A percentile compares a stretch with the other conserved stretches of the same genome.
Evolutionary conservation across 2,888 invertebrate genomes (phyloP).

Genomic region (Sisyra nigra): DNA sequence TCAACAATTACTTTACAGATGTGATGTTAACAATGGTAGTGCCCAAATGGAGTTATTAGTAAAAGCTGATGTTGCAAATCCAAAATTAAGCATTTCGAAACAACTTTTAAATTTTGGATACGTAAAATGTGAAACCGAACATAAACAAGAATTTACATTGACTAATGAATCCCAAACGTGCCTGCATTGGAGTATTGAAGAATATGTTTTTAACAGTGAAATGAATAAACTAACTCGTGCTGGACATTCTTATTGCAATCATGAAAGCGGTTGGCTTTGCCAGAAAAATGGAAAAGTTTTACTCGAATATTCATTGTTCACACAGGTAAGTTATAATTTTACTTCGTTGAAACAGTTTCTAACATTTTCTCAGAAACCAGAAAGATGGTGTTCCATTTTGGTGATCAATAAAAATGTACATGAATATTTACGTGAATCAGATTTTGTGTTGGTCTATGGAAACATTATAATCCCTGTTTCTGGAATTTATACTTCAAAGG

Average conservation of each 20-base stretch:
- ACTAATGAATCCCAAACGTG: background rate
- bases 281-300: background rate
- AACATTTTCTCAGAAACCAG: conserved; percentile 1
- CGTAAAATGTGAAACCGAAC: background rate
- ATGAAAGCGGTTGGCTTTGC: too few species aligned
- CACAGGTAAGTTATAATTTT: background rate
- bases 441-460: conserved; percentile 5
- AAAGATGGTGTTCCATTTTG: conserved; percentile 5
- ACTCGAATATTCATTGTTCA: conserved; percentile 2
- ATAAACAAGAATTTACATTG: background rate
- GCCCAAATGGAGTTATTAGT: background rate
- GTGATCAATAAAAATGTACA: background rate
- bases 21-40: background rate
- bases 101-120: conserved; percentile 6
- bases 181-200: conserved; percentile 4
- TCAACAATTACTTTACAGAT: background rate
- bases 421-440: background rate
- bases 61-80: background rate
- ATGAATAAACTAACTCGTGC: background rate
- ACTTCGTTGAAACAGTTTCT: background rate
- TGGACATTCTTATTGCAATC: too few species aligned
- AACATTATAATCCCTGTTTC: background rate
- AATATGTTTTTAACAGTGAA: conserved; percentile 3
- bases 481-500: background rate
- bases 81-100: background rate